Percentiles rank a stretch among this genome's conserved stretches.
Evolutionary conservation across 2,797 vertebrate genomes (phyloP).

Genomic region (Falco concolor): DNA sequence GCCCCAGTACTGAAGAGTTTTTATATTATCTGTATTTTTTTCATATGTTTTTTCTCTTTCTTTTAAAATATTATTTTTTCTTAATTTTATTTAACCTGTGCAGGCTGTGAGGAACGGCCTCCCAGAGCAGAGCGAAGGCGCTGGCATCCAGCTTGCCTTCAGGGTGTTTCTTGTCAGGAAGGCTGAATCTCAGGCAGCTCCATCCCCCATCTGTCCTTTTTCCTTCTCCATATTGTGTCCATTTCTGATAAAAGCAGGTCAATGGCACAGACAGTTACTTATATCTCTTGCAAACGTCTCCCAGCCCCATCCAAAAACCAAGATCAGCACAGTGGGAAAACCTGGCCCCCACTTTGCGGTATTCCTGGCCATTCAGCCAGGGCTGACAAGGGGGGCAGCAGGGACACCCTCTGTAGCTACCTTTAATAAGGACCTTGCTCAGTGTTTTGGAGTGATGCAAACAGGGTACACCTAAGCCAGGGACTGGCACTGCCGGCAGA

Average conservation of each 20-base stretch:
- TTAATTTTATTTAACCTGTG: not conserved
- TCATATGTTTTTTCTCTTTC: too few species aligned
- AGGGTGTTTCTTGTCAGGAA: constrained; percentile 17
- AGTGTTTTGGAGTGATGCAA: not conserved
- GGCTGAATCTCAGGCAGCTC: not conserved
- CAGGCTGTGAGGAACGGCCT: not conserved
- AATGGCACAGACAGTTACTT: not conserved
- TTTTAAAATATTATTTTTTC: not conserved
- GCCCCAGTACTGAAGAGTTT: not conserved
- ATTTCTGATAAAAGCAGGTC: not conserved
- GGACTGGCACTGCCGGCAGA: not conserved
- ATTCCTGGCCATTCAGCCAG: not conserved
- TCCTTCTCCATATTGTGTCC: not conserved
- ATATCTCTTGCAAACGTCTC: not conserved
- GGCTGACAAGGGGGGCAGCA: not conserved
- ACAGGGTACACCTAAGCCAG: not conserved
- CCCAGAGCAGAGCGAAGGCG: not conserved
- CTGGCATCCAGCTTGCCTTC: not conserved
- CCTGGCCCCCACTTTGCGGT: not conserved
- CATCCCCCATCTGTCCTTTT: not conserved
- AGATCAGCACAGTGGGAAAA: fast-evolving
- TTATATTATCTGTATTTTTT: not conserved
- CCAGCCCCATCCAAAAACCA: not conserved
- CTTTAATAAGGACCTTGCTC: not conserved
- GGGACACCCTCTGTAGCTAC: too few species aligned